A percentile compares a stretch with the other conserved stretches of the same genome.
phyloP scores from a whole-genome alignment of 1,140 invertebrate genomes.

The Carcinoscorpius rotundicauda region DNA sequence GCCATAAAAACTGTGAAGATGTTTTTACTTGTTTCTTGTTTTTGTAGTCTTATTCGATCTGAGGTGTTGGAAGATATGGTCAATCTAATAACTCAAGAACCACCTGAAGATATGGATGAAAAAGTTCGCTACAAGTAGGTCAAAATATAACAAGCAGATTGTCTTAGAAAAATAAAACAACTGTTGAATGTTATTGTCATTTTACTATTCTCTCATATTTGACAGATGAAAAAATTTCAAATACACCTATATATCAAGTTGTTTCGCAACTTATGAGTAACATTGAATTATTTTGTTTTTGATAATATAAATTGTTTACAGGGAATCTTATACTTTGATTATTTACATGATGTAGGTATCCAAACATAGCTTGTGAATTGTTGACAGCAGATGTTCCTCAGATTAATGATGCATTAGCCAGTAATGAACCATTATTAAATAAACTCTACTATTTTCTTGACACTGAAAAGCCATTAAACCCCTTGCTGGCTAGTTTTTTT shows the following conservation, averaged over 20 bases:
- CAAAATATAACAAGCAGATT: too few species aligned
- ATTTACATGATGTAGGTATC: slow-evolving; percentile 30
- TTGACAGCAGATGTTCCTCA: slow-evolving; percentile 74
- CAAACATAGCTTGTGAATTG: slow-evolving; percentile 87
- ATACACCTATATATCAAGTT: too few species aligned
- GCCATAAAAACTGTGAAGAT: background rate
- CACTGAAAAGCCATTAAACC: slow-evolving; percentile 73
- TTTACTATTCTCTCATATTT: too few species aligned
- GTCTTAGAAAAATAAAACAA: too few species aligned
- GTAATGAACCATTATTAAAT: slow-evolving; percentile 57
- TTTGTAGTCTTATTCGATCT: slow-evolving; percentile 61
- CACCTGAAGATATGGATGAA: slow-evolving; percentile 56
- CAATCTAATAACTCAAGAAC: slow-evolving; percentile 70
- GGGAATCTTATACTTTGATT: slow-evolving; percentile 1
- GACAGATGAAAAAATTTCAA: too few species aligned
- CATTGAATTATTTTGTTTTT: too few species aligned
- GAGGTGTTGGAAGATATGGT: slow-evolving; percentile 77
- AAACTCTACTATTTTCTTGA: slow-evolving; percentile 78
- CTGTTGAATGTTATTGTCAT: too few species aligned
- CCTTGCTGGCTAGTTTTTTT: slow-evolving; percentile 87
- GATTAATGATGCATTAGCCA: slow-evolving; percentile 71
- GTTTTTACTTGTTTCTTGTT: slow-evolving; percentile 19
- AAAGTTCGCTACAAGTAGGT: slow-evolving; percentile 69
- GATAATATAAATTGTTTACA: too few species aligned
- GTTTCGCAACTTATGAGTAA: too few species aligned